phyloP scores from a whole-genome alignment of 2,113 vertebrate species.

The Ptychochromis oligacanthus region DNA sequence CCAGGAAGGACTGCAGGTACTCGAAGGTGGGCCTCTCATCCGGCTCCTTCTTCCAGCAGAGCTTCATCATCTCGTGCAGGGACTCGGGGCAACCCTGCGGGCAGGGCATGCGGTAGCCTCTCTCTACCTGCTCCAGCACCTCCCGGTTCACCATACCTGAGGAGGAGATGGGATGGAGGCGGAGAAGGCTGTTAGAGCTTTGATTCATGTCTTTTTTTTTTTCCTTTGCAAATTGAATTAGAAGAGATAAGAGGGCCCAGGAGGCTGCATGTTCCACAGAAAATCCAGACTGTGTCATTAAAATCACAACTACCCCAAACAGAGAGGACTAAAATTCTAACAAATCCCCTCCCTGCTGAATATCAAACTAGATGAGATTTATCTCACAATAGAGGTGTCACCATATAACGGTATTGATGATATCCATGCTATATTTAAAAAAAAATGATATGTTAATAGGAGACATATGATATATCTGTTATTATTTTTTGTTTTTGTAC shows the following conservation, averaged over 20 bases:
- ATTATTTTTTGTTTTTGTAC: too few relatives aligned
- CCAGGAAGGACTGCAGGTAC: constrained; percentile 95
- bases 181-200: neutral
- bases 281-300: neutral
- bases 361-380: too few relatives aligned
- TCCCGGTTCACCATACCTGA: constrained; percentile 96
- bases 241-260: neutral
- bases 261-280: neutral
- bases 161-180: neutral
- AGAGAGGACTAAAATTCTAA: neutral
- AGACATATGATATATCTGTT: neutral
- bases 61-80: constrained; percentile 94
- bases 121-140: constrained; percentile 95
- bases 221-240: neutral
- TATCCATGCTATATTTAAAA: neutral
- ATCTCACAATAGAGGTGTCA: too few relatives aligned
- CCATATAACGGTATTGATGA: neutral
- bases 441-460: neutral
- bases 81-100: constrained; percentile 95
- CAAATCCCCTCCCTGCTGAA: neutral
- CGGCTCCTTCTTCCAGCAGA: constrained; percentile 96
- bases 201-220: neutral
- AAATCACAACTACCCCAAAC: neutral
- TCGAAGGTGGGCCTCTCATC: constrained; percentile 97
- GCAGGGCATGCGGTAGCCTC: constrained; percentile 95